Evolutionary conservation across 1,140 invertebrate species (phyloP).

Genomic region (Oryzaephilus surinamensis): DNA sequence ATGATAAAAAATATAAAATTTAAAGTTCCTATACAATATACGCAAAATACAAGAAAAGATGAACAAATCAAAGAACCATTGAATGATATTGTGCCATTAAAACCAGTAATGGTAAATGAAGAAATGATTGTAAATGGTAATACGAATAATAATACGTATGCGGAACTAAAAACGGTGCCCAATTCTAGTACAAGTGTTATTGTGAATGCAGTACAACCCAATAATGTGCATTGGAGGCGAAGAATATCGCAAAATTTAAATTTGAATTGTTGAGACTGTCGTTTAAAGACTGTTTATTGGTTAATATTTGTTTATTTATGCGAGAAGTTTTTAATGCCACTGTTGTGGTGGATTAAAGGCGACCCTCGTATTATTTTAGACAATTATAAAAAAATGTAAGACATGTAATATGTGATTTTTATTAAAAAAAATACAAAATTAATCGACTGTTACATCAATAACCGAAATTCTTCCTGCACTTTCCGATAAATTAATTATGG

Average conservation of each 20-base stretch:
- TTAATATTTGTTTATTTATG: too few relatives aligned
- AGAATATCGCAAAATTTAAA: constrained; percentile 23
- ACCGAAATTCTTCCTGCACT: too few relatives aligned
- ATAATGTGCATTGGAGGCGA: constrained; percentile 27
- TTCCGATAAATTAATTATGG: neutral
- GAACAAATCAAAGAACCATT: constrained; percentile 17
- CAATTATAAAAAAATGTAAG: too few relatives aligned
- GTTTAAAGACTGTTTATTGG: neutral
- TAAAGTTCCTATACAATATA: constrained; percentile 32
- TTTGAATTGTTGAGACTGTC: neutral
- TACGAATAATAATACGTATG: constrained; percentile 9
- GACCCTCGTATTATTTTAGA: too few relatives aligned
- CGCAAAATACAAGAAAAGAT: constrained; percentile 16
- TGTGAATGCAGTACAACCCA: constrained; percentile 21
- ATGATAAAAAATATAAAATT: constrained; percentile 37
- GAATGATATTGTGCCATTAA: constrained; percentile 1
- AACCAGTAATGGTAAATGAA: constrained; percentile 4
- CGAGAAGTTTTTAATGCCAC: too few relatives aligned
- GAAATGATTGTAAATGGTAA: neutral
- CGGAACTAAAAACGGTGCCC: constrained; percentile 13
- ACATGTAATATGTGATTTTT: too few relatives aligned
- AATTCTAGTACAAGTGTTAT: constrained; percentile 25
- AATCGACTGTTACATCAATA: too few relatives aligned
- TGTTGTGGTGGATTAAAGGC: too few relatives aligned
- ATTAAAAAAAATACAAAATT: too few relatives aligned